Evolutionary conservation across 2,888 invertebrate genomes (phyloP).

Genomic region (Elysia crispata): DNA sequence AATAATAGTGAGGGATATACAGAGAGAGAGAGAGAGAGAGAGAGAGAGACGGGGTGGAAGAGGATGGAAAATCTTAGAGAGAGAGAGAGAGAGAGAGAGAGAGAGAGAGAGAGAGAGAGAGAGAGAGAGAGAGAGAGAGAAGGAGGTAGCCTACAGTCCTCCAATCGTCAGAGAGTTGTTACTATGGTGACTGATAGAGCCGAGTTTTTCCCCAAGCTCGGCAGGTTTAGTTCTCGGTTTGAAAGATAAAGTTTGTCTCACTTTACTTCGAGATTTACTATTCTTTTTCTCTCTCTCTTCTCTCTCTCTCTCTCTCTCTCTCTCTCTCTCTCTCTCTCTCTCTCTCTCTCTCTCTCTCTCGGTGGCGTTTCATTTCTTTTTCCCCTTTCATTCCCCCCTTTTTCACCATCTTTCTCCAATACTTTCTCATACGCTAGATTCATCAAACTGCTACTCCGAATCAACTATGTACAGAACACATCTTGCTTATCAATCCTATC

Average conservation of each 20-base stretch:
- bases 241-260: no score
- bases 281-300: no score
- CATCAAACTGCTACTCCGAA: no score
- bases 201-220: background rate
- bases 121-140: background rate
- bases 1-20: background rate
- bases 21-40: background rate
- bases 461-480: no score
- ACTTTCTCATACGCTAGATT: no score
- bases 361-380: no score
- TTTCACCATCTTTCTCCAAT: no score
- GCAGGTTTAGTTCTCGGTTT: no score
- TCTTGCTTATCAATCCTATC: no score
- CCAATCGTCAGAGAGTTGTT: background rate
- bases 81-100: background rate
- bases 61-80: background rate
- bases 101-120: slow-evolving; percentile 18
- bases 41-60: background rate
- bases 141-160: background rate
- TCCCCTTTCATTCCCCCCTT: no score
- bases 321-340: slow-evolving; percentile 27
- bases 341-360: slow-evolving; percentile 12
- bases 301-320: slow-evolving; percentile 13
- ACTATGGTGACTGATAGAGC: background rate
- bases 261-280: no score